Conservation (phyloP, 2,797 vertebrate species). For the Catostomus latipinnis region DNA sequence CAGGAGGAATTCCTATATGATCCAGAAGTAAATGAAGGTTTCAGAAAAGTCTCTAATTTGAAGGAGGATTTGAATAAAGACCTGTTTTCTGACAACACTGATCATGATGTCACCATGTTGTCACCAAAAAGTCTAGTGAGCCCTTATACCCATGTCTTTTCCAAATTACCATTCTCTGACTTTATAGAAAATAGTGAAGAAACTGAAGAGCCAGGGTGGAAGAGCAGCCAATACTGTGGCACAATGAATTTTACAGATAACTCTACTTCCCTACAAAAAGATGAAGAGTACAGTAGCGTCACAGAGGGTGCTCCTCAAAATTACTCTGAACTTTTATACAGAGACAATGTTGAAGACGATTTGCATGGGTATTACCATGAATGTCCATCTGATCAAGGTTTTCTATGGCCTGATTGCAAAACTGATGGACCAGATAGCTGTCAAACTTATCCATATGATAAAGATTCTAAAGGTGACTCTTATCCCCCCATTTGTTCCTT, state of each 20-base stretch:
- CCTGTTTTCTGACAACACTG: neutral
- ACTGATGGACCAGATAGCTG: neutral
- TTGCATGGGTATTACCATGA: conserved; percentile 30
- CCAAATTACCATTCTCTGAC: conserved; percentile 2
- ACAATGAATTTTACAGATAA: conserved; percentile 1
- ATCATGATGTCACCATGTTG: neutral
- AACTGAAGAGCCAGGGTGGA: conserved; percentile 11
- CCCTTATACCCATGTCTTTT: neutral
- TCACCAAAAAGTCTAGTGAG: neutral
- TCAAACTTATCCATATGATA: neutral
- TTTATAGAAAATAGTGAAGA: conserved; percentile 24
- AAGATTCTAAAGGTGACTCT: neutral
- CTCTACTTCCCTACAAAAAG: neutral
- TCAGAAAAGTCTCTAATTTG: neutral
- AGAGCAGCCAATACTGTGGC: neutral
- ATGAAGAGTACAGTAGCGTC: neutral
- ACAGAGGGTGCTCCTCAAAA: conserved; percentile 18
- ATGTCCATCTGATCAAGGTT: neutral
- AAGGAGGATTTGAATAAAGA: neutral
- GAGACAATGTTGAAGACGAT: neutral
- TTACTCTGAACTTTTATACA: conserved; percentile 7
- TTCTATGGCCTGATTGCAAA: conserved; percentile 18
- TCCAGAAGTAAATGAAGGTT: neutral
- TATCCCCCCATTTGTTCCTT: conserved; percentile 18
- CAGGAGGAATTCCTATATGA: conserved; percentile 68